These are phyloP conservation scores for Alloplasta piceator DNA, from an alignment of 2,888 invertebrate genomes.

Conservation along the genomic window DNA sequence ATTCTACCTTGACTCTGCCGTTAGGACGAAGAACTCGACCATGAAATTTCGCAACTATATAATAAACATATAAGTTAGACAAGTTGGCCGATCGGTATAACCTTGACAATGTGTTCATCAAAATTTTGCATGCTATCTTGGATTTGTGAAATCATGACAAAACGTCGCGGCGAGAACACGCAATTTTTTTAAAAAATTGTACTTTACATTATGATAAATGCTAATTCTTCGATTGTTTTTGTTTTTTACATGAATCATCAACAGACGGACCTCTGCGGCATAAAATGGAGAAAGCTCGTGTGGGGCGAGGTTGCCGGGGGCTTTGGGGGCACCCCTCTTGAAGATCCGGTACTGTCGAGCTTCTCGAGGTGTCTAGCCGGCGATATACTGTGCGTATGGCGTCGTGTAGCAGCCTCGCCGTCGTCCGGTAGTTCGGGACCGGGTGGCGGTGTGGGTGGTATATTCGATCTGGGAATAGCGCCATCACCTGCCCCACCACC, in stretches of 20 bases:
- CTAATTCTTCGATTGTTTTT: conserved; percentile 3
- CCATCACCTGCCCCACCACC: conserved; percentile 88
- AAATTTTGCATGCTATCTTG: too few species aligned
- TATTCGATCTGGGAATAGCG: conserved; percentile 84
- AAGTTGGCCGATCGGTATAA: too few species aligned
- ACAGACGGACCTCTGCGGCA: conserved; percentile 99
- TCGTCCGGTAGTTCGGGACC: conserved; percentile 72
- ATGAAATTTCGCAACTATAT: too few species aligned
- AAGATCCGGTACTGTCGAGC: conserved; percentile 95
- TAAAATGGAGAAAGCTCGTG: conserved; percentile 98
- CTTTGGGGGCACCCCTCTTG: conserved; percentile 87
- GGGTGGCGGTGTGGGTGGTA: conserved; percentile 82
- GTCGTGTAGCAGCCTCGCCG: conserved; percentile 90
- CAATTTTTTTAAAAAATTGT: too few species aligned
- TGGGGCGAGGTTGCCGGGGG: conserved; percentile 89
- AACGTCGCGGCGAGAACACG: too few species aligned
- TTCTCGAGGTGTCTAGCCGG: conserved; percentile 96
- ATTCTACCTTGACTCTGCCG: too few species aligned
- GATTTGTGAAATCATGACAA: too few species aligned
- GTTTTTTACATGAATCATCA: conserved; percentile 55
- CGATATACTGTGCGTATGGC: conserved; percentile 99
- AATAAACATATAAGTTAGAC: too few species aligned
- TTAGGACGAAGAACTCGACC: too few species aligned
- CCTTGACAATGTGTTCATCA: too few species aligned
- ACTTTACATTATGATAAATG: too few species aligned